Percentiles rank a stretch among this genome's conserved stretches.
phyloP scores from a whole-genome alignment of 2,797 vertebrate species.

The Pelodytes ibericus region DNA sequence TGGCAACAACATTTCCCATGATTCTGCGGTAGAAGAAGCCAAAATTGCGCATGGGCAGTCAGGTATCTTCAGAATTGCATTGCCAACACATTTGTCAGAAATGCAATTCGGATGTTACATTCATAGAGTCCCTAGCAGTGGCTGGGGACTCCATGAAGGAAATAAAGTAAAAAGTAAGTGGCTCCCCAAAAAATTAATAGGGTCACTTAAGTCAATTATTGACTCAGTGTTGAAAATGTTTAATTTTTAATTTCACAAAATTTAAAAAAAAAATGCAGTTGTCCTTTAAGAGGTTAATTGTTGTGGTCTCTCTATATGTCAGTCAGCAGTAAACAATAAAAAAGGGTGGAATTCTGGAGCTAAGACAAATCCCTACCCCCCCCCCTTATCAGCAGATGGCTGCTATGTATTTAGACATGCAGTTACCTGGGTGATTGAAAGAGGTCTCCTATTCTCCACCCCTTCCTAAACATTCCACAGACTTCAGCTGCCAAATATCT shows the following conservation, averaged over 20 bases:
- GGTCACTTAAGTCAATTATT: no score
- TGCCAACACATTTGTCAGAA: no score
- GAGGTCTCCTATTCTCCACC: background rate
- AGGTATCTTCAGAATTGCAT: no score
- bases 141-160: no score
- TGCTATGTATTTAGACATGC: constrained; percentile 29
- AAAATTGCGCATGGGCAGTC: no score
- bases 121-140: no score
- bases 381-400: constrained; percentile 25
- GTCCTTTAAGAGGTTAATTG: background rate
- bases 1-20: no score
- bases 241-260: background rate
- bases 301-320: background rate
- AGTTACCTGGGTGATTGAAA: constrained; percentile 6
- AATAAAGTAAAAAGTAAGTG: no score
- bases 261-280: background rate
- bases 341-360: background rate
- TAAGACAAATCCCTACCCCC: background rate
- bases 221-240: no score
- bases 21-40: no score
- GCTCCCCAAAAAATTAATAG: no score
- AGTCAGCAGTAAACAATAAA: background rate
- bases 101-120: no score
- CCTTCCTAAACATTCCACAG: constrained; percentile 2
- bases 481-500: background rate